Conservation (phyloP, 2,888 invertebrate genomes). For the Yponomeuta sedellus region DNA sequence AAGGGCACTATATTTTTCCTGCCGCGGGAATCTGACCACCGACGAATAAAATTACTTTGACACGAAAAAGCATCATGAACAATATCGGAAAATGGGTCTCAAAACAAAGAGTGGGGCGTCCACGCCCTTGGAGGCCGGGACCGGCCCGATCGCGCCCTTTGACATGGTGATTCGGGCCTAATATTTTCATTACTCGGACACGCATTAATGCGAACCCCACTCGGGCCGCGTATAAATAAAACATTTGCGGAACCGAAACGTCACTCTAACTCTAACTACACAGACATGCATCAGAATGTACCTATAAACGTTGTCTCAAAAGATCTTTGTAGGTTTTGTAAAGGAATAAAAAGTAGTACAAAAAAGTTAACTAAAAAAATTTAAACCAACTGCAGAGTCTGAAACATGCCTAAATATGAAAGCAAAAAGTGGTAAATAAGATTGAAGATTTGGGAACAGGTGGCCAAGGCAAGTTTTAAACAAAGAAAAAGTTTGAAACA, state of each 20-base stretch:
- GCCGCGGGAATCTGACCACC: no score
- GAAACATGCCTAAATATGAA: no score
- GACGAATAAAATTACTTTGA: no score
- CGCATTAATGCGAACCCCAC: constrained; percentile 30
- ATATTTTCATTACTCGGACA: constrained; percentile 37
- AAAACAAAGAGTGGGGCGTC: constrained; percentile 31
- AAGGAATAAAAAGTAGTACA: no score
- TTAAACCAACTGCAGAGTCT: no score
- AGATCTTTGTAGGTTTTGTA: not conserved
- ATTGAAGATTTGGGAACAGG: no score
- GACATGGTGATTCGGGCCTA: constrained; percentile 54
- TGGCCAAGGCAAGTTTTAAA: no score
- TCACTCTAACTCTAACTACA: constrained; percentile 39
- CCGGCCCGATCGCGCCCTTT: constrained; percentile 42
- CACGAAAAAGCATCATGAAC: not conserved
- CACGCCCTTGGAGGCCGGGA: constrained; percentile 29
- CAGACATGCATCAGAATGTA: constrained; percentile 31
- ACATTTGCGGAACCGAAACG: constrained; percentile 36
- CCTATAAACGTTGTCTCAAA: no score
- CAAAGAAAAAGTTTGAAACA: no score
- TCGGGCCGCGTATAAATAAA: constrained; percentile 38
- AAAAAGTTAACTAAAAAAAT: no score
- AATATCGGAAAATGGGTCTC: not conserved
- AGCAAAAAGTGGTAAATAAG: no score
- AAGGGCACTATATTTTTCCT: no score